phyloP scores from a whole-genome alignment of 2,113 vertebrate species.

The Chrysochloris asiatica region DNA sequence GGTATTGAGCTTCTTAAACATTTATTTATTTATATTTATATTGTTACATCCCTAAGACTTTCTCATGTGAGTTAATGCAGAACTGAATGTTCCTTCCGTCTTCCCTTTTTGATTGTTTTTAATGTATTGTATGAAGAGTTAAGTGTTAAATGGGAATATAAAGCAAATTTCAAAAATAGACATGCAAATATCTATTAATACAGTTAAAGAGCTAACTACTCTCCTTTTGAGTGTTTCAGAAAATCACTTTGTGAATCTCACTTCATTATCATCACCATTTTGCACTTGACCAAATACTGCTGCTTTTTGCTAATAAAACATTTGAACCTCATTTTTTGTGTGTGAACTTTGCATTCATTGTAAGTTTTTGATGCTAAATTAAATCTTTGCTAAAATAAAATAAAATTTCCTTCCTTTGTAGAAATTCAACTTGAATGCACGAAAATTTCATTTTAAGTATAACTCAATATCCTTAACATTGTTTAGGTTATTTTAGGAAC shows the following conservation, averaged over 20 bases:
- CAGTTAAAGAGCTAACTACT: not conserved
- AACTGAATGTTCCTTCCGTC: not conserved
- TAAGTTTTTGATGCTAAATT: slow-evolving; percentile 30
- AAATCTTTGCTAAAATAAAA: slow-evolving; percentile 1
- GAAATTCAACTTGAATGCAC: slow-evolving; percentile 14
- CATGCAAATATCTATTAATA: not conserved
- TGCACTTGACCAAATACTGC: no score
- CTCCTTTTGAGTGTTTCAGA: not conserved
- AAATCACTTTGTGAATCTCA: not conserved
- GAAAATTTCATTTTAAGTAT: slow-evolving; percentile 4
- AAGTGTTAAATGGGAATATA: slow-evolving; percentile 11
- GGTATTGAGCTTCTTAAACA: not conserved
- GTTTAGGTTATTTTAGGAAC: not conserved
- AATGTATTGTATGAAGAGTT: not conserved
- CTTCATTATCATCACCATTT: not conserved
- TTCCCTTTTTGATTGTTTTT: not conserved
- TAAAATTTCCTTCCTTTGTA: not conserved
- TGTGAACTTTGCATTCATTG: not conserved
- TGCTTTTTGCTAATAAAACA: not conserved
- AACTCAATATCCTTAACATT: not conserved
- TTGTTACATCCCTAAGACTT: not conserved
- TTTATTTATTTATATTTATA: not conserved
- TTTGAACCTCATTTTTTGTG: not conserved
- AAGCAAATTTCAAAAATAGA: not conserved
- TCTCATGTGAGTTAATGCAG: not conserved